These are phyloP conservation scores for Nasonia giraulti DNA, from an alignment of 1,140 invertebrate genomes.

Conservation along the genomic window DNA sequence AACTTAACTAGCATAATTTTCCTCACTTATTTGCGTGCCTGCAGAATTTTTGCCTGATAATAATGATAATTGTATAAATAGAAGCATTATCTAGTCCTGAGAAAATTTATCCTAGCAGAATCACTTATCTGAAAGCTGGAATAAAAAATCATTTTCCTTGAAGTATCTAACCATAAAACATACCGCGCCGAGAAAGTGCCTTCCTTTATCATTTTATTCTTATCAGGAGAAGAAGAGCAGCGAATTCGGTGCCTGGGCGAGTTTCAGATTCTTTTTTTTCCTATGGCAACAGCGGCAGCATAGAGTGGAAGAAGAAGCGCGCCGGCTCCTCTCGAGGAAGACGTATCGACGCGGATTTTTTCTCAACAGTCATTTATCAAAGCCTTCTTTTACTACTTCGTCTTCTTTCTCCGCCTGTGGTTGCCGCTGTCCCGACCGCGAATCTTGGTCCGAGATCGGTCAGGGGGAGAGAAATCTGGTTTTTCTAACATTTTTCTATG, in stretches of 20 bases:
- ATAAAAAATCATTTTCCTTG: slow-evolving; percentile 29
- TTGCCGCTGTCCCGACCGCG: not conserved
- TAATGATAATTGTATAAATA: not conserved
- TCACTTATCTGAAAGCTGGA: not conserved
- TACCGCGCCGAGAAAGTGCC: slow-evolving; percentile 31
- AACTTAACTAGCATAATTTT: not conserved
- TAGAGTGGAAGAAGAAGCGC: slow-evolving; percentile 8
- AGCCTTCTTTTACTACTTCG: slow-evolving; percentile 63
- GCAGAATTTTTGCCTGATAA: no score
- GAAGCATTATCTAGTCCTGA: not conserved
- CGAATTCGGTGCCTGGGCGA: not conserved
- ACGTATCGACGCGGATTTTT: slow-evolving; percentile 72
- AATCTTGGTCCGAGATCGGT: slow-evolving; percentile 36
- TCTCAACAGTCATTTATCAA: slow-evolving; percentile 71
- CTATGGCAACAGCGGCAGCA: slow-evolving; percentile 21
- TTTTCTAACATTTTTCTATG: slow-evolving; percentile 39
- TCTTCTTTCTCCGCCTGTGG: slow-evolving; percentile 53
- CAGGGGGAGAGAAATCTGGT: slow-evolving; percentile 15
- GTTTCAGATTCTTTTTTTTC: slow-evolving; percentile 44
- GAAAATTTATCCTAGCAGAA: not conserved
- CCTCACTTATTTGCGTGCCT: no score
- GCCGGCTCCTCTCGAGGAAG: slow-evolving; percentile 66
- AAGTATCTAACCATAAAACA: slow-evolving; percentile 41
- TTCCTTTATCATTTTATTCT: slow-evolving; percentile 50
- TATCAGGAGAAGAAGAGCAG: slow-evolving; percentile 39